These are phyloP conservation scores for Mactra quadrangularis DNA, from an alignment of 1,140 invertebrate species.

Conservation along the genomic window DNA sequence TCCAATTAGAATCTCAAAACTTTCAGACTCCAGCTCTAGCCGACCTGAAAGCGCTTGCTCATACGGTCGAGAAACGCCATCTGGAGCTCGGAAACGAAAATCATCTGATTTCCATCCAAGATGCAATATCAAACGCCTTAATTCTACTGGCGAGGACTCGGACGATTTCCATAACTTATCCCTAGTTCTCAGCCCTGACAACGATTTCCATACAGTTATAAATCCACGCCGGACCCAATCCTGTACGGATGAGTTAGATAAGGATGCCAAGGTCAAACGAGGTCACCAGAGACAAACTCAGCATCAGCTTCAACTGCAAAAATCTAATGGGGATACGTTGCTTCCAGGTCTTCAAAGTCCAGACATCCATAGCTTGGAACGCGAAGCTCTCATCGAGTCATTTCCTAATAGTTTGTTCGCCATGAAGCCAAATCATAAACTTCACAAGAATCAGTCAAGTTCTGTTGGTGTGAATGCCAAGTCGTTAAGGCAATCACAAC, in stretches of 20 bases:
- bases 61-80: conserved; percentile 58
- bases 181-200: conserved; percentile 38
- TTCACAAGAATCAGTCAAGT: conserved; percentile 35
- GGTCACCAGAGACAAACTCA: background rate
- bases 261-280: background rate
- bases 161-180: conserved; percentile 21
- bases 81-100: conserved; percentile 54
- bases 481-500: conserved; percentile 39
- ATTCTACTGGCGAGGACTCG: conserved; percentile 49
- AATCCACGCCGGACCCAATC: conserved; percentile 43
- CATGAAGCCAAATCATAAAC: conserved; percentile 35
- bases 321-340: background rate
- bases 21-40: conserved; percentile 9
- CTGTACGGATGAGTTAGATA: conserved; percentile 48
- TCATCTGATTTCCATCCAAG: conserved; percentile 27
- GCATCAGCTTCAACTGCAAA: conserved; percentile 3
- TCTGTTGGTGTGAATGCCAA: conserved; percentile 49
- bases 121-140: conserved; percentile 48
- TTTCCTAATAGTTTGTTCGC: conserved; percentile 39
- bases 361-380: conserved; percentile 62
- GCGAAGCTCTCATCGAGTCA: conserved; percentile 60
- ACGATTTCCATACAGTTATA: conserved; percentile 1
- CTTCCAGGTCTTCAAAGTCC: conserved; percentile 58
- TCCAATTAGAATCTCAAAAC: conserved; percentile 9
- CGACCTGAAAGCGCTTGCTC: conserved; percentile 55